Base-by-base conservation (phyloP, 1,140 invertebrate genomes). In the Oncopeltus fasciatus region DNA sequence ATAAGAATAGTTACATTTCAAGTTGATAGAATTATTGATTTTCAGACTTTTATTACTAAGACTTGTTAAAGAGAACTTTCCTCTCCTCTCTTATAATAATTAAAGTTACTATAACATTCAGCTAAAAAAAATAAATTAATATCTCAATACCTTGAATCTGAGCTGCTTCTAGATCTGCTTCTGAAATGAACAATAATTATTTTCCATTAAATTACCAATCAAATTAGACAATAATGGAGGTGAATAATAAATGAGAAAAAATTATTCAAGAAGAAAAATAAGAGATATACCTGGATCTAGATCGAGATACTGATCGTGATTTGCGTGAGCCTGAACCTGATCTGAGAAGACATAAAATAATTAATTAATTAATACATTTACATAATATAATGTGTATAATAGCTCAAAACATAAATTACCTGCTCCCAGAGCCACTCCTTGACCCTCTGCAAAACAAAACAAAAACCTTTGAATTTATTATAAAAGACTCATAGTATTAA, bases 311-410 rank as follows among this genome's bases (percentile, higher is more conserved):
- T n/a, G n/a, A n/a, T n/a, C n/a, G n/a, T n/a, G n/a, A n/a, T n/a
- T n/a, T n/a, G 11, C 59, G 63, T 65, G 64, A 64, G 33, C 59
- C 61, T 43, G 64, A 63, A 31, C 57, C 59, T 2, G 64, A 65
- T 49, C 63, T 66, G 58, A 18, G 61, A 63, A 28, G 24, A 65
- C 28, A 62, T 11, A 24, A 28, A 4, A 67, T 72, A n/a, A 68
- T 68, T 20, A 69, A 73, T 18, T 68, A 64, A 62, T 69, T 72
- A 47, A 70, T 69, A 44, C 71, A 64, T 24, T 69, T 70, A 0
- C 5, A 56, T 4, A 72, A 74, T 9, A 38, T 38, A 38, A 38
- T 38, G n/a, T 38, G 16, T 38, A 38, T 9, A 38, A 38, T 38
- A 38, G 33, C 5, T 38, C 33, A 9, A 38, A 38, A 38, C 16